These are phyloP conservation scores for Tetanocera ferruginea DNA, from an alignment of 2,888 invertebrate species.

Conservation along the genomic window DNA sequence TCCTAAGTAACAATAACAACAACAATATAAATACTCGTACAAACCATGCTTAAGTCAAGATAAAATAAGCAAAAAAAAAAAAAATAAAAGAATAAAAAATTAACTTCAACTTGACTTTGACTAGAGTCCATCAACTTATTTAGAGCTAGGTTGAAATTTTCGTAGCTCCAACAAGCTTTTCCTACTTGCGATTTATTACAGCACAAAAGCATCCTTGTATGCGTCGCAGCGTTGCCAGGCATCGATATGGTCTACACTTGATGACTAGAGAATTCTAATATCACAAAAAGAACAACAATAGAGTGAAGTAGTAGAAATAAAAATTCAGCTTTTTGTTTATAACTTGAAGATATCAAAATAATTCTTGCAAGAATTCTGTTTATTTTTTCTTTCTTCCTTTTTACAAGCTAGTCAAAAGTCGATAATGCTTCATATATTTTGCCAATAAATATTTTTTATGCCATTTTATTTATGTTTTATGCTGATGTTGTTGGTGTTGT, in stretches of 20 bases:
- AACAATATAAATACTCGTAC: neutral
- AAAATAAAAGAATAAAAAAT: neutral
- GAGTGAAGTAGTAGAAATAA: neutral
- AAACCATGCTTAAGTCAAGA: neutral
- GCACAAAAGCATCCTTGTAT: neutral
- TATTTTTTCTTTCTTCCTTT: constrained; percentile 49
- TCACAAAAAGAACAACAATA: neutral
- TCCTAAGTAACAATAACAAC: neutral
- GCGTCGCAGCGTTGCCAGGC: constrained; percentile 5
- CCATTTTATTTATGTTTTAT: neutral
- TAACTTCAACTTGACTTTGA: constrained; percentile 55
- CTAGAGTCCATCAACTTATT: constrained; percentile 40
- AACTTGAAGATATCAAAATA: constrained; percentile 64
- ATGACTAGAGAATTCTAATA: neutral
- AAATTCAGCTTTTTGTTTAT: constrained; percentile 39
- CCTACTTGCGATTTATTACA: constrained; percentile 24
- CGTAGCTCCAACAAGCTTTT: constrained; percentile 30
- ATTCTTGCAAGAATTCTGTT: constrained; percentile 56
- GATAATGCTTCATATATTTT: constrained; percentile 31
- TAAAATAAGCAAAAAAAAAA: neutral
- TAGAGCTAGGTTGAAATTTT: constrained; percentile 28
- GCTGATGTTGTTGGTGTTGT: constrained; percentile 29
- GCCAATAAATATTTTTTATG: constrained; percentile 49
- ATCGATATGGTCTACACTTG: neutral
- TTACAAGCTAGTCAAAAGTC: neutral